phyloP scores from a whole-genome alignment of 2,113 vertebrate species.

The Apaloderma vittatum region DNA sequence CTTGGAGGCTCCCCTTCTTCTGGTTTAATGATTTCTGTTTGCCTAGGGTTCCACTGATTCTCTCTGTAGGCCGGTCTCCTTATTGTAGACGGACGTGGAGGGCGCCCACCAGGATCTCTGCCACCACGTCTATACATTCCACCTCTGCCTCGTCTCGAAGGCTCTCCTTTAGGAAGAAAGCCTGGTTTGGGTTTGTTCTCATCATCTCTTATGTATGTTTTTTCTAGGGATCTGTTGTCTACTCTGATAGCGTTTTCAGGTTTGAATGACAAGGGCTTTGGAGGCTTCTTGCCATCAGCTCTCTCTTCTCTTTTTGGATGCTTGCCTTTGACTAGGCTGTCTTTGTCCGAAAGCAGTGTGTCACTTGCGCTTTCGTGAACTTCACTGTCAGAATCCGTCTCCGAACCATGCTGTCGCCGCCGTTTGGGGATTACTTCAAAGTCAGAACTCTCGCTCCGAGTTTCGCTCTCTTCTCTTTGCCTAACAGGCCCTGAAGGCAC shows the following conservation, averaged over 20 bases:
- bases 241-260: slow-evolving; percentile 77
- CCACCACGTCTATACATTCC: slow-evolving; percentile 90
- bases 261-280: slow-evolving; percentile 79
- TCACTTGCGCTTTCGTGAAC: slow-evolving; percentile 95
- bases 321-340: slow-evolving; percentile 90
- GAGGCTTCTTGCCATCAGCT: slow-evolving; percentile 76
- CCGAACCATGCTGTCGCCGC: slow-evolving; percentile 90
- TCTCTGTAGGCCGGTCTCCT: slow-evolving; percentile 87
- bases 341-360: slow-evolving; percentile 91
- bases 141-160: slow-evolving; percentile 91
- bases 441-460: slow-evolving; percentile 97
- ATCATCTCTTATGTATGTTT: slow-evolving; percentile 81
- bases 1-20: slow-evolving; percentile 80
- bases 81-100: slow-evolving; percentile 86
- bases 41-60: slow-evolving; percentile 94
- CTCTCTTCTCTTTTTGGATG: slow-evolving; percentile 83
- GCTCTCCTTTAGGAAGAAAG: slow-evolving; percentile 96
- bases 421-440: slow-evolving; percentile 96
- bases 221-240: slow-evolving; percentile 78
- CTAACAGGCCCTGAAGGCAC: slow-evolving; percentile 80
- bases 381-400: slow-evolving; percentile 98
- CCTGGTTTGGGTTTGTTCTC: slow-evolving; percentile 91
- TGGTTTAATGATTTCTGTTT: slow-evolving; percentile 83
- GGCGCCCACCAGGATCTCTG: slow-evolving; percentile 86
- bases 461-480: slow-evolving; percentile 95